Conservation (phyloP, 2,113 vertebrate species). For the Naja naja region DNA sequence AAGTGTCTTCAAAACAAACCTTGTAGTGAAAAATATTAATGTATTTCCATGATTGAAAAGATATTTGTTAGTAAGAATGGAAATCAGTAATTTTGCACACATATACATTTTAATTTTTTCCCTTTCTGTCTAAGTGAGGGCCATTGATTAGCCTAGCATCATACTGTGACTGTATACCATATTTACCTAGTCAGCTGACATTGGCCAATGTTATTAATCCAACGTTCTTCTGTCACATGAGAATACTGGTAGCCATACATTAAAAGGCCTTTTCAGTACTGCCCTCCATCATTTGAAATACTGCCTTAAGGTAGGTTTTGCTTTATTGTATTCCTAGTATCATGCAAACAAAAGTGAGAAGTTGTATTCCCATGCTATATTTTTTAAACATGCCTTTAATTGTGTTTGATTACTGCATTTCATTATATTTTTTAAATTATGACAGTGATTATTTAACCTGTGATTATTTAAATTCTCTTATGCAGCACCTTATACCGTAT, state of each 20-base stretch:
- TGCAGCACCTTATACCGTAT: no score
- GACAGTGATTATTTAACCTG: not conserved
- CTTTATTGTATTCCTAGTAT: not conserved
- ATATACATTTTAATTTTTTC: not conserved
- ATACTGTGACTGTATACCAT: not conserved
- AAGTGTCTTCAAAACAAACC: not conserved
- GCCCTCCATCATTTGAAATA: not conserved
- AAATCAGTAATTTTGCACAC: not conserved
- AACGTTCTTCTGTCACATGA: not conserved
- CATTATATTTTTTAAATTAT: not conserved
- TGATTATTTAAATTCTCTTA: not conserved
- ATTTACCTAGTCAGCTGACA: not conserved
- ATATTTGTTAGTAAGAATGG: not conserved
- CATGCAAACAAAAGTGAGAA: not conserved
- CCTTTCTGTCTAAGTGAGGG: not conserved
- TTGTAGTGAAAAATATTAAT: not conserved
- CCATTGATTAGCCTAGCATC: not conserved
- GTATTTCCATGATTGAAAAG: not conserved
- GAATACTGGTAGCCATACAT: not conserved
- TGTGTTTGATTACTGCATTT: not conserved
- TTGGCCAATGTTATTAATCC: not conserved
- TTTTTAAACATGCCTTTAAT: not conserved
- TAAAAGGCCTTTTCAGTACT: not conserved
- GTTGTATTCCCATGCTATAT: not conserved
- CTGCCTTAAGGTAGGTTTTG: not conserved